Base-by-base conservation (phyloP, 2,113 vertebrate genomes). In the Eudyptes chrysolophus region DNA sequence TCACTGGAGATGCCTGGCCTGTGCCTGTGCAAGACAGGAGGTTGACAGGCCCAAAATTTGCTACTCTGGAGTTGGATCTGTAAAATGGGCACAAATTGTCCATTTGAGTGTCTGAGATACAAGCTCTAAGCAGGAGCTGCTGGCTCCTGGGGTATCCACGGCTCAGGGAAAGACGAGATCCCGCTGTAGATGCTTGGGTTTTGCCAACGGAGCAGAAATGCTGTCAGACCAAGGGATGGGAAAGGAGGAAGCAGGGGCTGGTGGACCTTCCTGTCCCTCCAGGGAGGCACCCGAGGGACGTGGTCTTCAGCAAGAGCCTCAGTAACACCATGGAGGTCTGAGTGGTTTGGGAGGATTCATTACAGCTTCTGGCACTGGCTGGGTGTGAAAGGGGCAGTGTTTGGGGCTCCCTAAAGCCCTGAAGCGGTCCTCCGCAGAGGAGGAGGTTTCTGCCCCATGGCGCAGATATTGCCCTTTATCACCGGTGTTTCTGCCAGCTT, bases 101-200 rank as follows among this genome's bases (percentile, higher is more conserved):
- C 38, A 0, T 3, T 13, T 4, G 51, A 24, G 10, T 13, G 57
- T 18, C 19, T 4, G 11, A 54, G 46, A 1, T 9, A 13, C 0
- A 21, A 5, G 46, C 26, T 44, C 3, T 29, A 51, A 51, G 84
- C 44, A 22, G 79, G 55, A 58, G 8, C 61, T 69, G 16, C 54
- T 42, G 89, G 21, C 5, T 61, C 13, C 26, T 12, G 51, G 44
- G 26, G 2, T 26, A 12, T 5, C 34, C 21, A 1, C 0, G 1
- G 71, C 24, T 40, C 54, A 13, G 44, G 38, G 38, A 32, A 2
- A 38, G 16, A 16, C 8, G 19, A 48, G 24, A 54, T 24, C 49
- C 32, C 0, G 0, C 11, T 8, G 60, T 1, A 48, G 40, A 6
- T 30, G 29, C 42, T 62, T 52, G 29, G 34, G 4, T 29, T 42